These are phyloP conservation scores for Nomada flava DNA, from an alignment of 2,888 invertebrate genomes.

Conservation along the genomic window DNA sequence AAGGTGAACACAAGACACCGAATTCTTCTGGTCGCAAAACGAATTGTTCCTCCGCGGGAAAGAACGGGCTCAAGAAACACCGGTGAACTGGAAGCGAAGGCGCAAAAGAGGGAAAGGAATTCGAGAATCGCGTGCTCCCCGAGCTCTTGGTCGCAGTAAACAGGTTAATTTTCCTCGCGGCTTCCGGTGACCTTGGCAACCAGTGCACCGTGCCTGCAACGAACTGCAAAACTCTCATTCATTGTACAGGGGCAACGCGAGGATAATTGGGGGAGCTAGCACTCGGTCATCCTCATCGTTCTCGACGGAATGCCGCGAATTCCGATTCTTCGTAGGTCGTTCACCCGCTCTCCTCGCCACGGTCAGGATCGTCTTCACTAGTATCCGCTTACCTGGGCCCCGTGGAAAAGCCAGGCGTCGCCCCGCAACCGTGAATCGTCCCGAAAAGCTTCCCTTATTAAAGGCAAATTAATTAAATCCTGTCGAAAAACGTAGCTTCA, in stretches of 20 bases:
- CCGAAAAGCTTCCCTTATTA: constrained; percentile 6
- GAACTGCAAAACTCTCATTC: constrained; percentile 58
- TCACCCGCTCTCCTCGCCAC: constrained; percentile 60
- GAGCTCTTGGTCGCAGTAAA: constrained; percentile 14
- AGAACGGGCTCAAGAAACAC: background rate
- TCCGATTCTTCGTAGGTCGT: constrained; percentile 73
- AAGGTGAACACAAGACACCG: background rate
- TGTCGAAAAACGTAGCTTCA: background rate
- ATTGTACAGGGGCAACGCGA: constrained; percentile 53
- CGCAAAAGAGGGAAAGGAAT: constrained; percentile 23
- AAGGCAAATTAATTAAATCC: too few relatives aligned
- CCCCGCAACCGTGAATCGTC: background rate
- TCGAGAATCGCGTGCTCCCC: constrained; percentile 47
- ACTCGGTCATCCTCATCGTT: constrained; percentile 73
- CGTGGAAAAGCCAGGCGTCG: constrained; percentile 53
- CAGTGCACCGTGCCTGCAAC: constrained; percentile 31
- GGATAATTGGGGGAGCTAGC: constrained; percentile 60
- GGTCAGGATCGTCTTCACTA: constrained; percentile 26
- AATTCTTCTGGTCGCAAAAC: background rate
- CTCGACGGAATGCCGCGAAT: constrained; percentile 73
- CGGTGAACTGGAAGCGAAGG: background rate
- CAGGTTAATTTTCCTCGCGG: constrained; percentile 48
- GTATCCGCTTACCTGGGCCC: constrained; percentile 14
- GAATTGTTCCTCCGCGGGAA: background rate
- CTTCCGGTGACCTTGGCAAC: constrained; percentile 67